A percentile compares a stretch with the other conserved stretches of the same genome.
phyloP scores from a whole-genome alignment of 2,797 vertebrate species.

The Muraenolepis orangiensis region DNA sequence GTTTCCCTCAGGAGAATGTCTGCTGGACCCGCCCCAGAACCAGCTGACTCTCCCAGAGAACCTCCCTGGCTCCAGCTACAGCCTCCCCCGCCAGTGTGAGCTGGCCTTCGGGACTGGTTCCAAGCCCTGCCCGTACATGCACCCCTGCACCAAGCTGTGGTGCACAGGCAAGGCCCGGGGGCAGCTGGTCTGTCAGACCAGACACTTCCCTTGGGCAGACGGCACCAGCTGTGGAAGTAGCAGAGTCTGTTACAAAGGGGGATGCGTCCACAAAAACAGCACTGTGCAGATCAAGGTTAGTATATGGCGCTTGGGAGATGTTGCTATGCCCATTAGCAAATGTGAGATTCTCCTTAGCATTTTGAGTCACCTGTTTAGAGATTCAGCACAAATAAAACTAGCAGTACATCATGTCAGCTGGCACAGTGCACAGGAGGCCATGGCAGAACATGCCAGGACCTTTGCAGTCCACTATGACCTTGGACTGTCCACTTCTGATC shows the following conservation, averaged over 20 bases:
- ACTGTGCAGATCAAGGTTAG: constrained; percentile 82
- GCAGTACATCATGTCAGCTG: background rate
- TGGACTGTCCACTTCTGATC: background rate
- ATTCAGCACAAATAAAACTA: background rate
- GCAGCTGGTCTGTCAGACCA: constrained; percentile 93
- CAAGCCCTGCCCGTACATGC: constrained; percentile 95
- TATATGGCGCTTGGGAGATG: background rate
- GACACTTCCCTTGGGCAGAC: constrained; percentile 97
- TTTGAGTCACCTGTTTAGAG: too few relatives aligned
- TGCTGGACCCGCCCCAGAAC: constrained; percentile 89
- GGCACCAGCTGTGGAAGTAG: constrained; percentile 85
- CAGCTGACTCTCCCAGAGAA: constrained; percentile 82
- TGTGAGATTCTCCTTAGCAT: background rate
- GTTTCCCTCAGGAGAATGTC: constrained; percentile 82
- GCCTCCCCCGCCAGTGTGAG: constrained; percentile 90
- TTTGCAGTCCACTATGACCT: background rate
- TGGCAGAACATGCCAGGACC: background rate
- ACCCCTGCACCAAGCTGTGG: constrained; percentile 93
- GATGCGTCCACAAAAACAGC: constrained; percentile 80
- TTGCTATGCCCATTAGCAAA: background rate
- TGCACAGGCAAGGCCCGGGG: constrained; percentile 91
- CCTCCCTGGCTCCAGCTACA: constrained; percentile 86
- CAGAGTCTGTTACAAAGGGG: constrained; percentile 83
- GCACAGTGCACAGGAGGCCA: background rate
- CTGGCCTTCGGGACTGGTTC: constrained; percentile 89